Conservation (phyloP, 2,888 invertebrate species). For the Quadroppia sp. region DNA sequence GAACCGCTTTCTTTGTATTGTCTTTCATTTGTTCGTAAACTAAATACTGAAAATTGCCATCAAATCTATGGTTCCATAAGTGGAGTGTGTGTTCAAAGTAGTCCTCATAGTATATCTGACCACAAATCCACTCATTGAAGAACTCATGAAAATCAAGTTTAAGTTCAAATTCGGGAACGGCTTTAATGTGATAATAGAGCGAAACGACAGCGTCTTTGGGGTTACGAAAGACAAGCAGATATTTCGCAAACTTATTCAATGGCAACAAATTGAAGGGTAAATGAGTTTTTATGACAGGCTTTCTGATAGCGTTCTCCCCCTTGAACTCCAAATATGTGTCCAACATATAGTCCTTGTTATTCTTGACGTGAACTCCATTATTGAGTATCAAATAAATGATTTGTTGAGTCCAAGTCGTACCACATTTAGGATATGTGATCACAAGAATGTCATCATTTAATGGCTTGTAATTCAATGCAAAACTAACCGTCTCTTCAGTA, state of each 20-base stretch:
- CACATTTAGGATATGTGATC: constrained; percentile 46
- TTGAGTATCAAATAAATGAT: constrained; percentile 43
- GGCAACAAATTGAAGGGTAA: constrained; percentile 48
- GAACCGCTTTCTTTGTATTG: too few relatives aligned
- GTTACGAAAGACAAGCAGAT: too few relatives aligned
- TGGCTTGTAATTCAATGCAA: not conserved
- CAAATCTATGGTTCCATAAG: constrained; percentile 14
- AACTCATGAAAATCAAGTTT: constrained; percentile 23
- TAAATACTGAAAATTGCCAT: too few relatives aligned
- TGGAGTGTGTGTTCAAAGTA: constrained; percentile 24
- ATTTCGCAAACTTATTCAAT: constrained; percentile 53
- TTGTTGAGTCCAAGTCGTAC: too few relatives aligned
- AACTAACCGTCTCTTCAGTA: not conserved
- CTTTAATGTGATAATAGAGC: constrained; percentile 52
- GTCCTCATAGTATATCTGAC: constrained; percentile 8
- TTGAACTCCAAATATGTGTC: not conserved
- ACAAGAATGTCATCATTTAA: not conserved
- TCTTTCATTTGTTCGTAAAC: too few relatives aligned
- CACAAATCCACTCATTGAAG: constrained; percentile 25
- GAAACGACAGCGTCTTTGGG: constrained; percentile 55
- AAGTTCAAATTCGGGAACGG: not conserved
- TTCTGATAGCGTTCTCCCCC: not conserved
- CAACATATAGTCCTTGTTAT: not conserved
- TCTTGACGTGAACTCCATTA: constrained; percentile 38
- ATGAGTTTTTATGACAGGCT: constrained; percentile 49